These are phyloP conservation scores for Lithosia quadra DNA, from an alignment of 2,888 invertebrate genomes.

Conservation along the genomic window DNA sequence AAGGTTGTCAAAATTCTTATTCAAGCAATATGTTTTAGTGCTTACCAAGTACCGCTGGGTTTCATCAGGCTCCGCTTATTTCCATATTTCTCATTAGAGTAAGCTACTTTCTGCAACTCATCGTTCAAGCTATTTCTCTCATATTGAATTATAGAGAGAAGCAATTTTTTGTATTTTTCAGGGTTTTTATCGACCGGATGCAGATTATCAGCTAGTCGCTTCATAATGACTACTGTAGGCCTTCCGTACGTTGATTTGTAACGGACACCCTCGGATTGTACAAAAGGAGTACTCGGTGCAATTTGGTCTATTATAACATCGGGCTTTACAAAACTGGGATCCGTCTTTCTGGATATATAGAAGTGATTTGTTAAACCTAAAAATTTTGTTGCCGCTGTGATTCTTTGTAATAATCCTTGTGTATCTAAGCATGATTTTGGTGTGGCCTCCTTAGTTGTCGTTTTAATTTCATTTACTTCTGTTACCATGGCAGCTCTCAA, in stretches of 20 bases:
- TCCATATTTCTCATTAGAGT: not conserved
- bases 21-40: not conserved
- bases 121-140: conserved; percentile 55
- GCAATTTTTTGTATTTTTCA: conserved; percentile 46
- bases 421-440: not conserved
- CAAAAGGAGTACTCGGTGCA: not conserved
- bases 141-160: conserved; percentile 61
- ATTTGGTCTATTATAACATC: not conserved
- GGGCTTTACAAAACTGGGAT: not conserved
- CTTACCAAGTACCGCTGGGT: conserved; percentile 16
- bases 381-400: not conserved
- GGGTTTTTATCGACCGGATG: conserved; percentile 19
- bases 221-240: conserved; percentile 56
- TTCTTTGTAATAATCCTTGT: not conserved
- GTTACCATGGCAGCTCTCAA: not conserved
- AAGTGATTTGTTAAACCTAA: conserved; percentile 3
- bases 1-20: too few species aligned
- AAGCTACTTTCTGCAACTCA: conserved; percentile 47
- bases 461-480: not conserved
- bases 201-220: conserved; percentile 21
- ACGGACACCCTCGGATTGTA: not conserved
- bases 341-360: not conserved
- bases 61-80: not conserved
- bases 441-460: not conserved
- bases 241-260: conserved; percentile 16